These are phyloP conservation scores for Myanophis thanlyinensis DNA, from an alignment of 2,113 vertebrate genomes.

Conservation along the genomic window DNA sequence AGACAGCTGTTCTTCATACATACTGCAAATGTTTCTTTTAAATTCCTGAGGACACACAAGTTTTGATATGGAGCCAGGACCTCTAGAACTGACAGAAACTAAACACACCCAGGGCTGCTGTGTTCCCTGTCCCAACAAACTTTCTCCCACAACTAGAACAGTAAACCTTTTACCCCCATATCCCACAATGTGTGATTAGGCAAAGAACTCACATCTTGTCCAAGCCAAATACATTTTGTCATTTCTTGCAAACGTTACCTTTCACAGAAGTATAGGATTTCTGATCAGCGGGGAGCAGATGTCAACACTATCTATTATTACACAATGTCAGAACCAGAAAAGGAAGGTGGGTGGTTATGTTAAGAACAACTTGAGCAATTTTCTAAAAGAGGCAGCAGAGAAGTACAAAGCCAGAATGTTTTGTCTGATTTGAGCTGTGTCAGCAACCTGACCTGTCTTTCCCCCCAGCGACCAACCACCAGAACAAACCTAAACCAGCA, in stretches of 20 bases:
- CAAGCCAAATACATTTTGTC: constrained; percentile 98
- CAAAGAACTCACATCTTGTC: constrained; percentile 81
- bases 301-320: constrained; percentile 93
- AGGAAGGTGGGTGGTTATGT: constrained; percentile 86
- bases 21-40: constrained; percentile 80
- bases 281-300: constrained; percentile 90
- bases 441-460: constrained; percentile 78
- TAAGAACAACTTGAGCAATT: constrained; percentile 83
- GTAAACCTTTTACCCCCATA: constrained; percentile 83
- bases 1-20: constrained; percentile 82
- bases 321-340: constrained; percentile 85
- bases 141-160: constrained; percentile 78
- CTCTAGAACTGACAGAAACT: constrained; percentile 76
- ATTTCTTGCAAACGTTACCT: constrained; percentile 95
- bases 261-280: constrained; percentile 91
- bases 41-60: constrained; percentile 75
- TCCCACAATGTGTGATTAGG: constrained; percentile 85
- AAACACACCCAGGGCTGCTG: constrained; percentile 78
- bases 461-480: constrained; percentile 55
- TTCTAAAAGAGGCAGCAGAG: constrained; percentile 82
- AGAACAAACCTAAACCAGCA: constrained; percentile 74
- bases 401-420: constrained; percentile 84
- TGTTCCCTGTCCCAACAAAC: constrained; percentile 80
- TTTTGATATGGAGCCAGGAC: constrained; percentile 76
- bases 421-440: constrained; percentile 85